Base-by-base conservation (phyloP, 1,140 invertebrate species). In the Daktulosphaira vitifoliae region DNA sequence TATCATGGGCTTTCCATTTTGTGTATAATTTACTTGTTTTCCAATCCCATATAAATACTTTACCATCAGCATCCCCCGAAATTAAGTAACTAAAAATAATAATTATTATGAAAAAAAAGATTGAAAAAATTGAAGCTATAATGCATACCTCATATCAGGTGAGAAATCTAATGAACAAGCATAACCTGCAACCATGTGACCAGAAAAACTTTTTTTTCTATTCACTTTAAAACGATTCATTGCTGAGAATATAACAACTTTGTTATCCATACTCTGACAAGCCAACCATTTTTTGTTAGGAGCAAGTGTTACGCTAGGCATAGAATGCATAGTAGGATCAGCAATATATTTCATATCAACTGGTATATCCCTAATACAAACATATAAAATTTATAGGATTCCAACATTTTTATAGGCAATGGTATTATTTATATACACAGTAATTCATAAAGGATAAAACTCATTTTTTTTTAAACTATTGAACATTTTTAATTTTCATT, bases 301-400 rank as follows among this genome's bases (percentile, higher is more conserved):
- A 1, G 94, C 88, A 15, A 88, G 79, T 0, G 92, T 92, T 0
- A 98, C 94, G 1, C 93, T 87, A 1, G 97, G 97, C 87, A 99
- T 97, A 5, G 95, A 98, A 78, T 99, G 96, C 92, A 99, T 97
- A 2, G 90, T 88, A 2, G 96, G 96, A 79, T 99, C 96, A n/a
- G 96, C 96, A 71, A 99, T 99, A 73, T 99, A 98, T 75, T 99
- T 99, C 87, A 99, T 98, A 75, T 99, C 96, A 3, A 99, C 96
- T 1, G 96, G 97, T 74, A 99, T 97, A 75, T 99, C 95, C 88
- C 87, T 90, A 71, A 67, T 73, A 69, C 11, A 6, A 33, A 22
- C 5, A 48, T 48, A 48, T 6, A 4, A 48, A 16, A 16, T 48
- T 6, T 16, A 39, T 39, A 8, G n/a, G n/a, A 39, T 39, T 9